Evolutionary conservation across 92 coral and sea anemone genomes (phyloP), one percentile per base, ranked within the genome.

Genomic region (Umimayanthus chanpuru): DNA sequence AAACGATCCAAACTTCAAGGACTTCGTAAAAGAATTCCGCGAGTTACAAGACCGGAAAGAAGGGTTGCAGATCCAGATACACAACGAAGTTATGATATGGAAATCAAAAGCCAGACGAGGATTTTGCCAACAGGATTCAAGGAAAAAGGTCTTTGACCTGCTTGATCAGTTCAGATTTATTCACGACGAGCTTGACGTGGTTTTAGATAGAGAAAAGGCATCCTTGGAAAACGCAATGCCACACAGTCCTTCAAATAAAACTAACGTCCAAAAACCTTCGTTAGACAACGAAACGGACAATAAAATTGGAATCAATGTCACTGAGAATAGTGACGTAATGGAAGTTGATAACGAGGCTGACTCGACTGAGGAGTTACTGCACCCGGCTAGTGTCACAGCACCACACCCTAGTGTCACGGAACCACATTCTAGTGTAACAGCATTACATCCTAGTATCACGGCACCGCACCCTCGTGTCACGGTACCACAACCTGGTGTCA

Each of bases 21-120:
- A 91, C n/a, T 92, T 94, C 29, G 77, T 94, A 73, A 94, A 90
- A 68, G 79, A 86, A 8, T 92, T 91, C 64, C 91, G 93, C 15
- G 91, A 89, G 10, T 87, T 96, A 64, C 95, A 93, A 65, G 79
- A 86, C 18, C 83, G 94, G 85, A 95, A 95, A 90, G 99, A 95
- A 61, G 92, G 92, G 30, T 88, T 86, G 55, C 98, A 96, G 81
- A 90, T 96, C 18, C 93, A 96, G 80, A 92, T 96, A 28, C 96
- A 94, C 85, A 94, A 96, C 71, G 94, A 95, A 23, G 98, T 93
- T 11, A 75, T 92, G n/a, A 77, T 92, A 79, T 96, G 99, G 99
- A 90, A 93, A 75, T 82, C 91, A 21, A 93, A 91, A 21, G 79
- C 85, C 41, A 86, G 88, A 61, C 89, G 91, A 7, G 93, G 94